A percentile compares a stretch with the other conserved stretches of the same genome.
phyloP scores from a whole-genome alignment of 2,113 vertebrate species.

The Peromyscus polionotus region DNA sequence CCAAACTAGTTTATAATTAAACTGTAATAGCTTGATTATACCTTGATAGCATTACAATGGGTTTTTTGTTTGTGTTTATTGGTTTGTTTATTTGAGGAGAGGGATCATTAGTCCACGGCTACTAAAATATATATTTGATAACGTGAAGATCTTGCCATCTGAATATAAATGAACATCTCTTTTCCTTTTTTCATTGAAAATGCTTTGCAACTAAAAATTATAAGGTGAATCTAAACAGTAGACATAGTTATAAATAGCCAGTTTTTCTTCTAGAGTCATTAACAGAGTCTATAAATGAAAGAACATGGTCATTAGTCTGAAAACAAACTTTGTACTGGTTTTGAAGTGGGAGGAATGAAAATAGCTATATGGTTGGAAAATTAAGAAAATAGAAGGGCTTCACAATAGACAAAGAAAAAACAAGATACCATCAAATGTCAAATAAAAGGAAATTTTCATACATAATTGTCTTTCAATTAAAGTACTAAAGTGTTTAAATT shows the following conservation, averaged over 20 bases:
- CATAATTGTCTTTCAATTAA: constrained; percentile 4
- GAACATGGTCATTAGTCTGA: background rate
- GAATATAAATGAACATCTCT: constrained; percentile 45
- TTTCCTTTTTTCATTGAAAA: constrained; percentile 11
- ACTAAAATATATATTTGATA: constrained; percentile 32
- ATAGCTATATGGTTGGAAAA: constrained; percentile 7
- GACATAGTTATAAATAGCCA: background rate
- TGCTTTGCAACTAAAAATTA: constrained; percentile 45
- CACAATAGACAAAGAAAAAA: constrained; percentile 46
- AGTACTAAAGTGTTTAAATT: background rate
- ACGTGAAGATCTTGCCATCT: constrained; percentile 1
- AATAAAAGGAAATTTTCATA: background rate
- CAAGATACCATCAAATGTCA: background rate
- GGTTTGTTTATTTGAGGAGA: background rate
- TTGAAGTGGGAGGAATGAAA: constrained; percentile 1
- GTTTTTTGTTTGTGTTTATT: background rate
- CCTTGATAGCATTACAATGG: background rate
- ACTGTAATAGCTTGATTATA: constrained; percentile 21
- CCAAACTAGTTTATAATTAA: background rate
- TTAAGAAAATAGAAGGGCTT: constrained; percentile 45
- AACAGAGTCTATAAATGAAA: constrained; percentile 1
- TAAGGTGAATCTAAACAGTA: background rate
- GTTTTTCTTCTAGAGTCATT: background rate
- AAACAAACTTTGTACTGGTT: constrained; percentile 33
- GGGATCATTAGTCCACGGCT: constrained; percentile 44